Base-by-base conservation (phyloP, 2,113 vertebrate species). In the Forbesichthys papilliferus region DNA sequence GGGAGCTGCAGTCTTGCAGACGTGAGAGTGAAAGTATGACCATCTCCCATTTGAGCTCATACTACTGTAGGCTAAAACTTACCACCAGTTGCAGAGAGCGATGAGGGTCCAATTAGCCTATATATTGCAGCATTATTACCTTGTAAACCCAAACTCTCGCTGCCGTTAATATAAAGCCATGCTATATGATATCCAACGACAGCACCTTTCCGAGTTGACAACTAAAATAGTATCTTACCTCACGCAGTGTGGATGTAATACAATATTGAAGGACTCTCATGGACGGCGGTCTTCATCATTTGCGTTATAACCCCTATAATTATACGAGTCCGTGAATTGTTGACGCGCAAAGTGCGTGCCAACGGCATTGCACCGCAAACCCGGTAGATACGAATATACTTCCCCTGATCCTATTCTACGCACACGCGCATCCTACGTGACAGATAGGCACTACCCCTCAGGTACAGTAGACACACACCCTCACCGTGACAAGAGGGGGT, bases 211-310 rank as follows among this genome's bases (percentile, higher is more conserved):
- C 7, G 36, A 42, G 36, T 42, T 42, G 36, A 42, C 36, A 42
- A 42, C 73, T 82, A 75, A 68, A 71, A 52, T 75, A 84, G 81
- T 90, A 80, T 89, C 92, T 91, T 82, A 92, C 92, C 92, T 89
- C 81, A 87, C 64, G 66, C 87, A 64, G 82, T 77, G 74, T 75
- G 79, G 70, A 64, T 80, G 75, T 80, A 64, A 54, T 78, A 69
- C 75, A 74, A 85, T 81, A 75, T 9, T 10, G 8, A 60, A 89
- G 84, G 90, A 90, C 84, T 64, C 73, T 81, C 86, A 75, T 58
- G 59, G 60, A 68, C 78, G 66, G 84, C 83, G 85, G 58, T 64
- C 64, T 75, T 81, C 72, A 81, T 78, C 75, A 77, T 66, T 71
- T 68, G 74, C 71, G 74, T 73, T 78, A 71, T 54, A 80, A 58